Evolutionary conservation across 1,140 invertebrate genomes (phyloP).

Genomic region (Batillaria attramentaria): DNA sequence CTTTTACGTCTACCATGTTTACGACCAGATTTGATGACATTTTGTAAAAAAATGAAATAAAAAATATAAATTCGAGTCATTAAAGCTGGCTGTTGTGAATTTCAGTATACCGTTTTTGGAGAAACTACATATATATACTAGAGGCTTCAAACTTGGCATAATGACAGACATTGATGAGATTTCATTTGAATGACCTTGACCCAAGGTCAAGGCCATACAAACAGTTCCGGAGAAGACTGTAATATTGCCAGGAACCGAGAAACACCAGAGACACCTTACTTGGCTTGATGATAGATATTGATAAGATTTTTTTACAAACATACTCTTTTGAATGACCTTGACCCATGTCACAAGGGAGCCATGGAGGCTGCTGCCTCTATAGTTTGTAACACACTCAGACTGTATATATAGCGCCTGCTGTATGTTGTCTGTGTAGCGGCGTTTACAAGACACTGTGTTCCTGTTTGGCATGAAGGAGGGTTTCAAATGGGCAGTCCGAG

Average conservation of each 20-base stretch:
- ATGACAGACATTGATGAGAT: not conserved
- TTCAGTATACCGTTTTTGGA: not conserved
- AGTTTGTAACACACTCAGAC: too few species aligned
- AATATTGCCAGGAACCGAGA: too few species aligned
- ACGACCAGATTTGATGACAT: too few species aligned
- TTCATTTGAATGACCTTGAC: not conserved
- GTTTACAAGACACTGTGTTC: constrained; percentile 11
- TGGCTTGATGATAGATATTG: not conserved
- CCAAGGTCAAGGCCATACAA: too few species aligned
- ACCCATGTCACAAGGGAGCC: too few species aligned
- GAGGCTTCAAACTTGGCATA: not conserved
- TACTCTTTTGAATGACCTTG: not conserved
- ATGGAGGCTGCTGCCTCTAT: too few species aligned
- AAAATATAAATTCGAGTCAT: too few species aligned
- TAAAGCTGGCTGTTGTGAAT: too few species aligned
- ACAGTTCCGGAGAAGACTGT: too few species aligned
- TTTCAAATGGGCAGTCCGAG: constrained; percentile 12
- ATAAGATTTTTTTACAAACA: not conserved
- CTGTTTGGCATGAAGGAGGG: constrained; percentile 29
- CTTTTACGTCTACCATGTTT: not conserved
- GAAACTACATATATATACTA: not conserved
- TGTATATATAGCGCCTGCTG: not conserved
- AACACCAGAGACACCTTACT: too few species aligned
- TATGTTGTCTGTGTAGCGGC: not conserved
- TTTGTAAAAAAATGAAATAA: too few species aligned